These are phyloP conservation scores for Pandemis corylana DNA, from an alignment of 2,888 invertebrate genomes.

Conservation along the genomic window DNA sequence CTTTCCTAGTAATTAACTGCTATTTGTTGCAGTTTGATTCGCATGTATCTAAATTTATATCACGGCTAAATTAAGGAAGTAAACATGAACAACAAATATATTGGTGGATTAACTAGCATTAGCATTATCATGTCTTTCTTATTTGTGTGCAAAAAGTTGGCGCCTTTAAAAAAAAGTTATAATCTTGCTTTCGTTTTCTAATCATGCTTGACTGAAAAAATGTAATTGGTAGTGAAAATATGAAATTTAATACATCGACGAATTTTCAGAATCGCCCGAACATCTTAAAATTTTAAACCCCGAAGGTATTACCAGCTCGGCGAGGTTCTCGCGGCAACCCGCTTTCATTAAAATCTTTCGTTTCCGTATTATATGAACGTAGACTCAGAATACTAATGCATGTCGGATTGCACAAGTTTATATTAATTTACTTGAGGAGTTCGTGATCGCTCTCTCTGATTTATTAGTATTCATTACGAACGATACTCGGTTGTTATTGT, in stretches of 20 bases:
- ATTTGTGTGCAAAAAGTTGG: background rate
- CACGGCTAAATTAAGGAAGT: too few relatives aligned
- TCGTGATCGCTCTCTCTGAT: constrained; percentile 69
- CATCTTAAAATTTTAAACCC: constrained; percentile 17
- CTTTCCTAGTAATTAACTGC: too few relatives aligned
- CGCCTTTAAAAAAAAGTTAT: background rate
- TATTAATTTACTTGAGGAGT: constrained; percentile 81
- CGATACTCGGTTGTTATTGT: constrained; percentile 53
- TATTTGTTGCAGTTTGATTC: too few relatives aligned
- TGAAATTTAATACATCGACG: background rate
- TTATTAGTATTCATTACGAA: constrained; percentile 77
- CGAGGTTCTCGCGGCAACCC: constrained; percentile 56
- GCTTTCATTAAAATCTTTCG: constrained; percentile 82
- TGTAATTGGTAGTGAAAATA: background rate
- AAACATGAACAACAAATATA: too few relatives aligned
- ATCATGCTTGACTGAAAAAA: background rate
- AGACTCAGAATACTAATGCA: constrained; percentile 79
- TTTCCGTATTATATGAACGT: constrained; percentile 76
- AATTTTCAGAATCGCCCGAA: constrained; percentile 3
- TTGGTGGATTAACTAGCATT: too few relatives aligned
- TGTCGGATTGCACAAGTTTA: constrained; percentile 79
- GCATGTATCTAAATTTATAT: too few relatives aligned
- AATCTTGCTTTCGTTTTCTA: background rate
- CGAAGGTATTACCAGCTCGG: constrained; percentile 29
- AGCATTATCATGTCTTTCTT: too few relatives aligned